phyloP scores from a whole-genome alignment of 2,797 vertebrate genomes.

The Ctenopoma kingsleyae region DNA sequence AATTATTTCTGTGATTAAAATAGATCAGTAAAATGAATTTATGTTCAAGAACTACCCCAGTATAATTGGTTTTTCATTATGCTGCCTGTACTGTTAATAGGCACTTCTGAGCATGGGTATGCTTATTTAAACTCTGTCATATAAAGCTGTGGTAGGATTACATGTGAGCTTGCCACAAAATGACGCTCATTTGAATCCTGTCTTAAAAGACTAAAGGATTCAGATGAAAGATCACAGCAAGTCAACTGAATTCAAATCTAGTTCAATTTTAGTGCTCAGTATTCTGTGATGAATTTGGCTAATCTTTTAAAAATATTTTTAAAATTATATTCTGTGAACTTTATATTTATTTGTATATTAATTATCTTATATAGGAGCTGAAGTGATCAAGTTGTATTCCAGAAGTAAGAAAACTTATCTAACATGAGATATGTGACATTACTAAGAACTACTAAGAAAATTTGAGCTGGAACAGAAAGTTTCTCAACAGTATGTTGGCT shows the following conservation, averaged over 20 bases:
- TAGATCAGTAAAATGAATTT: conserved; percentile 15
- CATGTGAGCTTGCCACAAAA: not conserved
- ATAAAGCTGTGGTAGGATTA: not conserved
- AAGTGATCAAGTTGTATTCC: too few species aligned
- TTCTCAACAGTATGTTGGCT: too few species aligned
- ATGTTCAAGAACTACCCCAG: conserved; percentile 6
- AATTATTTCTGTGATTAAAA: conserved; percentile 21
- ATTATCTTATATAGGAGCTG: too few species aligned
- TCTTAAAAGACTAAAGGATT: not conserved
- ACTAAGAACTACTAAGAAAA: too few species aligned
- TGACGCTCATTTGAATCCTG: not conserved
- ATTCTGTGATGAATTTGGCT: too few species aligned
- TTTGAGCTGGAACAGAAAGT: too few species aligned
- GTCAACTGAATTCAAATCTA: not conserved
- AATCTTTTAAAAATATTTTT: too few species aligned
- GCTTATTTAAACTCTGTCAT: conserved; percentile 21
- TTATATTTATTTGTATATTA: too few species aligned
- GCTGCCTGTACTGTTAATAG: conserved; percentile 15
- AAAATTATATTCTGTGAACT: too few species aligned
- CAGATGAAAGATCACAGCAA: not conserved
- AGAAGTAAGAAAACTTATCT: too few species aligned
- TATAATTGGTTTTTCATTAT: conserved; percentile 40
- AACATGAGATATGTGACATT: too few species aligned
- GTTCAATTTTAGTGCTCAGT: too few species aligned
- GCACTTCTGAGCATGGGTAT: conserved; percentile 24